Conservation (phyloP, 2,797 vertebrate genomes). For the Strix occidentalis region DNA sequence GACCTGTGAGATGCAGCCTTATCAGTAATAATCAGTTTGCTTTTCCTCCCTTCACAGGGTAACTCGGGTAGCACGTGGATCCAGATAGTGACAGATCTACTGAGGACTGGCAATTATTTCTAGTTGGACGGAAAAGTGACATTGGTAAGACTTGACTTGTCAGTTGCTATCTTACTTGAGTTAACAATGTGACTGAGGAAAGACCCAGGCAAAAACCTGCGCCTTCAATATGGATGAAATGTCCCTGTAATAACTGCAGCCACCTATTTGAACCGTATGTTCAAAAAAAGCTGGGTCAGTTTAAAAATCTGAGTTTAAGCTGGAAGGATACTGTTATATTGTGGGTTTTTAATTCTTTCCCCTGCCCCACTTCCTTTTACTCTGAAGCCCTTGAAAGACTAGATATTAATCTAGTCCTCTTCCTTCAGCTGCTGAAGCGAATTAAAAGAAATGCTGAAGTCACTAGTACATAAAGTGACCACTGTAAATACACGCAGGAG, state of each 20-base stretch:
- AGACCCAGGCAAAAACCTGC: not conserved
- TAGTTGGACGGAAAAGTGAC: conserved; percentile 16
- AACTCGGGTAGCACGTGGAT: not conserved
- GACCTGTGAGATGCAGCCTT: not conserved
- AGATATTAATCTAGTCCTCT: not conserved
- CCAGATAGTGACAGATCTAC: not conserved
- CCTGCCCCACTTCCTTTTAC: not conserved
- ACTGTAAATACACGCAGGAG: not conserved
- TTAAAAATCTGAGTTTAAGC: not conserved
- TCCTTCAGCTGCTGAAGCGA: not conserved
- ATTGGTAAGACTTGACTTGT: conserved; percentile 52
- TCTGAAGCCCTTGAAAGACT: not conserved
- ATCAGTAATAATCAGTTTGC: not conserved
- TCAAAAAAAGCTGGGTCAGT: not conserved
- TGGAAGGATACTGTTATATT: not conserved
- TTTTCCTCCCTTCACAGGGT: not conserved
- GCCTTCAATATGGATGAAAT: not conserved
- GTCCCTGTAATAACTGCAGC: not conserved
- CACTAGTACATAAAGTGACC: not conserved
- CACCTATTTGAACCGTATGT: not conserved
- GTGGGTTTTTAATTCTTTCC: not conserved
- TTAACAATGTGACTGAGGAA: not conserved
- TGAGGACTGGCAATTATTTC: not conserved
- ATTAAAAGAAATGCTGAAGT: not conserved
- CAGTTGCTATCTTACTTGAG: not conserved